These are phyloP conservation scores for Eurytoma californica DNA, from an alignment of 2,888 invertebrate species.

Conservation along the genomic window DNA sequence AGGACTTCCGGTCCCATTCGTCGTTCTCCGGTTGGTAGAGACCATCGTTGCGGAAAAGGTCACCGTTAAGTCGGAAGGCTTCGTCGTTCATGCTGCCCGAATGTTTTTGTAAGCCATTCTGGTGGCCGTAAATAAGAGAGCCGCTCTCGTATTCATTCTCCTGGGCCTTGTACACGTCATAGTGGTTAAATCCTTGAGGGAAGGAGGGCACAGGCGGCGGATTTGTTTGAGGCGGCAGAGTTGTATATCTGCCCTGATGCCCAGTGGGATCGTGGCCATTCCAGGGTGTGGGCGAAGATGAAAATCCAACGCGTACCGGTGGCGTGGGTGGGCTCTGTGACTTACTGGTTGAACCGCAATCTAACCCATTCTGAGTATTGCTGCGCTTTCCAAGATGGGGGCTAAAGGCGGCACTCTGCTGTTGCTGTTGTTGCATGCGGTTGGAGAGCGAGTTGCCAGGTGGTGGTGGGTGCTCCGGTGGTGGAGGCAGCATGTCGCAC, in stretches of 20 bases:
- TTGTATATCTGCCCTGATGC: conserved; percentile 66
- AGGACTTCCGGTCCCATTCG: conserved; percentile 73
- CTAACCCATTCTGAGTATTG: conserved; percentile 65
- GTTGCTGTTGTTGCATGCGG: conserved; percentile 60
- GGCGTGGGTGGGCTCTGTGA: conserved; percentile 72
- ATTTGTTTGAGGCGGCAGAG: conserved; percentile 72
- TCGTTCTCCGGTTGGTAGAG: conserved; percentile 71
- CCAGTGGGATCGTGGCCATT: conserved; percentile 58
- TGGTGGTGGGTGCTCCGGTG: conserved; percentile 79
- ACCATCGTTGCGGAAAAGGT: conserved; percentile 68
- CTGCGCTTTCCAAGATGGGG: conserved; percentile 70
- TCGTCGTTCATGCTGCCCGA: conserved; percentile 65
- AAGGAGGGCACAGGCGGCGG: conserved; percentile 70
- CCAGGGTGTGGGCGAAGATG: conserved; percentile 70
- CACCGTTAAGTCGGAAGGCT: conserved; percentile 70
- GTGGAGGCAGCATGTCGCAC: conserved; percentile 82
- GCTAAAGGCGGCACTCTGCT: conserved; percentile 66
- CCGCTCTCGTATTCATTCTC: conserved; percentile 74
- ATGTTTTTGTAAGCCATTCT: conserved; percentile 57
- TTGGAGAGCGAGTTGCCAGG: conserved; percentile 66
- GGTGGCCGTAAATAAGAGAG: conserved; percentile 72
- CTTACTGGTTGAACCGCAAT: conserved; percentile 66
- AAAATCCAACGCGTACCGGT: conserved; percentile 67
- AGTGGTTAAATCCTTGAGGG: conserved; percentile 71
- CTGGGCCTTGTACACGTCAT: conserved; percentile 69